Conservation (phyloP, 2,888 invertebrate species). For the Agonopterix arenella region DNA sequence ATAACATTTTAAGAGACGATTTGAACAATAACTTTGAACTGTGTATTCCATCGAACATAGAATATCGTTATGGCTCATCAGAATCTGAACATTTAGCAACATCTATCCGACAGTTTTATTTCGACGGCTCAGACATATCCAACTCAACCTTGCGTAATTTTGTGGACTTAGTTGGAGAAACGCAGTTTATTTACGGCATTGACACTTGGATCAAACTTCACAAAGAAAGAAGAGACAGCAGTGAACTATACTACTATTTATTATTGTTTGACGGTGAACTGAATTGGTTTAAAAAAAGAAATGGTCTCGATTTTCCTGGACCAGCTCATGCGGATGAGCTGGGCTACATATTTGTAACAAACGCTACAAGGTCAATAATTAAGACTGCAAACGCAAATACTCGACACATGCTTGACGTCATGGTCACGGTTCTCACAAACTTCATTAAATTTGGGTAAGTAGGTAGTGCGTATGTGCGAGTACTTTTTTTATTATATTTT, state of each 20-base stretch:
- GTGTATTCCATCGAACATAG: conserved; percentile 27
- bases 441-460: conserved; percentile 25
- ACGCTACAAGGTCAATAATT: conserved; percentile 10
- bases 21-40: conserved; percentile 22
- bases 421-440: conserved; percentile 18
- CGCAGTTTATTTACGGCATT: conserved; percentile 13
- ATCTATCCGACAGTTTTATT: conserved; percentile 25
- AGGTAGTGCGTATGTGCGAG: no score
- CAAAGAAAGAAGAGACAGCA: conserved; percentile 10
- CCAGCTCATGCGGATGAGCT: conserved; percentile 19
- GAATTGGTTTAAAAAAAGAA: conserved; percentile 13
- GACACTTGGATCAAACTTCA: conserved; percentile 17
- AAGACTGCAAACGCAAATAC: conserved; percentile 12
- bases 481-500: no score
- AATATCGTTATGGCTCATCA: conserved; percentile 21
- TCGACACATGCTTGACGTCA: conserved; percentile 12
- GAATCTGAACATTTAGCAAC: conserved; percentile 18
- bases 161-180: conserved; percentile 15
- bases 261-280: conserved; percentile 18
- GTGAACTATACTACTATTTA: conserved; percentile 15
- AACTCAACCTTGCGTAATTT: conserved; percentile 14
- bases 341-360: conserved; percentile 22
- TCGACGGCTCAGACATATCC: conserved; percentile 14
- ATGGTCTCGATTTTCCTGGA: conserved; percentile 14
- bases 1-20: conserved; percentile 10